These are phyloP conservation scores for Neuroscelio doddi DNA, from an alignment of 2,888 invertebrate species.

Conservation along the genomic window DNA sequence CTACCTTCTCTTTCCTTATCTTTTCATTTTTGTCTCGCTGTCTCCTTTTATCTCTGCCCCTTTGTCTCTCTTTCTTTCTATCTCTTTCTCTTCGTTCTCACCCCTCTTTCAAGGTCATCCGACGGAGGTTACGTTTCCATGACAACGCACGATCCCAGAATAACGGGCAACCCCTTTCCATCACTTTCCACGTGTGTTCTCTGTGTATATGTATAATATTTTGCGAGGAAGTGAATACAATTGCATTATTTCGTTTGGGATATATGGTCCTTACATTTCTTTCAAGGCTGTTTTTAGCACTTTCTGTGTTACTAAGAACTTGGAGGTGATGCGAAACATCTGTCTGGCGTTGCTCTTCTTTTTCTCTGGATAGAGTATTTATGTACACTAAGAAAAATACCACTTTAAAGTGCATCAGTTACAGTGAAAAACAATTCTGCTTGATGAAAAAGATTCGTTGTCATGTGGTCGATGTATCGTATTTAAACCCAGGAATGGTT, in stretches of 20 bases:
- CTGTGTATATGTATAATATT: constrained; percentile 26
- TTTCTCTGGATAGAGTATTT: background rate
- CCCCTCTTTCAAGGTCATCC: constrained; percentile 59
- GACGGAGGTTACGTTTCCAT: constrained; percentile 61
- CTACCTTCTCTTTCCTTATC: constrained; percentile 10
- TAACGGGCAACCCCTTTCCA: constrained; percentile 57
- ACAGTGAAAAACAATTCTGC: background rate
- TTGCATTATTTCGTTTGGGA: constrained; percentile 24
- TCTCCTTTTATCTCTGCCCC: constrained; percentile 10
- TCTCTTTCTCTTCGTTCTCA: constrained; percentile 33
- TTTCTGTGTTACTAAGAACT: constrained; percentile 1
- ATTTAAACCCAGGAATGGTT: too few species aligned
- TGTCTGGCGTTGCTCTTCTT: background rate
- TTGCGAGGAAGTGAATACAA: constrained; percentile 19
- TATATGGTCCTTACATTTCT: background rate
- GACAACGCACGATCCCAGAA: constrained; percentile 60
- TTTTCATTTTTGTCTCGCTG: constrained; percentile 3
- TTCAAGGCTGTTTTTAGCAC: background rate
- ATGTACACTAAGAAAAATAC: background rate
- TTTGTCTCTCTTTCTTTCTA: constrained; percentile 3
- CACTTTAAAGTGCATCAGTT: background rate
- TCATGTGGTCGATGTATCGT: too few species aligned
- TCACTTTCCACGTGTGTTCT: constrained; percentile 36
- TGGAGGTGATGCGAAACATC: background rate
- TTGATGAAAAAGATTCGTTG: background rate